Evolutionary conservation across 2,797 vertebrate species (phyloP).

Genomic region (Anolis apletophallus): DNA sequence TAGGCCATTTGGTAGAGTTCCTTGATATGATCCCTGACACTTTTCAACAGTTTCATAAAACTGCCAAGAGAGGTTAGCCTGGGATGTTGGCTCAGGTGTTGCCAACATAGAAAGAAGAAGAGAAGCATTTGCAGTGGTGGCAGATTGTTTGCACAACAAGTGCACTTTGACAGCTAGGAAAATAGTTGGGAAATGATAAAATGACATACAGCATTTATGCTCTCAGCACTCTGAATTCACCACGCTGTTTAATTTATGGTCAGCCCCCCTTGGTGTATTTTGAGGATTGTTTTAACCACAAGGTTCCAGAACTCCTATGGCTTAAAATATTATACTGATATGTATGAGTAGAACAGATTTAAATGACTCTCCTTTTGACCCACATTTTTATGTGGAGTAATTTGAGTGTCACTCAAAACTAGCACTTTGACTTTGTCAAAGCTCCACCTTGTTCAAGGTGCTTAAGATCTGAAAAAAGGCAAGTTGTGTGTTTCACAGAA

Average conservation of each 20-base stretch:
- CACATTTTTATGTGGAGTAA: not conserved
- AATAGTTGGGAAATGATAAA: constrained; percentile 16
- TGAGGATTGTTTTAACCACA: constrained; percentile 16
- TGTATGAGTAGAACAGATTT: not conserved
- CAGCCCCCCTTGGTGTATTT: not conserved
- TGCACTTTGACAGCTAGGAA: constrained; percentile 4
- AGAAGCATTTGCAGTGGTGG: not conserved
- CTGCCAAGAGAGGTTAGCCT: not conserved
- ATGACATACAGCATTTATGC: not conserved
- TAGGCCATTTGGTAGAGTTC: no score
- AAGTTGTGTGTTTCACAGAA: not conserved
- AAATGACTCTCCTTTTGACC: constrained; percentile 4
- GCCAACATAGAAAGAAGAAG: not conserved
- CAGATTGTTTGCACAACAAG: not conserved
- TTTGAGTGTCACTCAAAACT: constrained; percentile 4
- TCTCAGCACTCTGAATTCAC: constrained; percentile 21
- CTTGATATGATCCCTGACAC: not conserved
- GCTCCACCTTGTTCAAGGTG: constrained; percentile 7
- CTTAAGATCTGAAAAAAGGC: not conserved
- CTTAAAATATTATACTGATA: not conserved
- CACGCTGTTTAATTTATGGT: not conserved
- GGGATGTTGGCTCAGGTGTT: not conserved
- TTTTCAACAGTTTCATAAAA: not conserved
- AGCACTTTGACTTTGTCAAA: constrained; percentile 21
- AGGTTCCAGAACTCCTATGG: not conserved